Conservation (phyloP, 2,888 invertebrate genomes). For the Aleiodes alternator region DNA sequence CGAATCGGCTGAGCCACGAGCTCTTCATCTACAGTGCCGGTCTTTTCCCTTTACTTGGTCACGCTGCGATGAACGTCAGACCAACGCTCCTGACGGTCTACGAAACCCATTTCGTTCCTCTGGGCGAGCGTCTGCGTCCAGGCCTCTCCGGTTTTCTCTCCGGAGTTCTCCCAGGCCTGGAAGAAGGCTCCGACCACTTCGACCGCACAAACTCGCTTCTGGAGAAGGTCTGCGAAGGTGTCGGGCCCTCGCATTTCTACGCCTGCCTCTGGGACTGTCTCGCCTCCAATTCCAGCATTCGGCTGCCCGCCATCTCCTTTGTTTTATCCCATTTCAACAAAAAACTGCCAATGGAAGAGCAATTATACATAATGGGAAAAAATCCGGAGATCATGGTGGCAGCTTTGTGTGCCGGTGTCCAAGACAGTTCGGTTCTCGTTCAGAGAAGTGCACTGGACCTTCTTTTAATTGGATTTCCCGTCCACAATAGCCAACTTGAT, state of each 20-base stretch:
- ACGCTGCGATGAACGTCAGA: conserved; percentile 93
- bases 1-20: conserved; percentile 86
- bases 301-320: conserved; percentile 89
- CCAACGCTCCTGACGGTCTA: conserved; percentile 88
- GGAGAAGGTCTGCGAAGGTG: conserved; percentile 85
- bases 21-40: conserved; percentile 89
- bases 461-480: conserved; percentile 87
- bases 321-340: conserved; percentile 88
- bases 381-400: conserved; percentile 89
- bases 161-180: conserved; percentile 91
- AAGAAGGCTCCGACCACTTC: conserved; percentile 89
- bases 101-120: conserved; percentile 91
- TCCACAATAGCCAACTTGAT: conserved; percentile 85
- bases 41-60: conserved; percentile 91
- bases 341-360: conserved; percentile 87
- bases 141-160: conserved; percentile 92
- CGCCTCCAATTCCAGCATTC: conserved; percentile 86
- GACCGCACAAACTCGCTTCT: conserved; percentile 82
- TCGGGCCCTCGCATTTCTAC: conserved; percentile 88
- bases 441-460: conserved; percentile 91
- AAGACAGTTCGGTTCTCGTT: conserved; percentile 88
- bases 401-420: conserved; percentile 86
- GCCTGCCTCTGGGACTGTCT: conserved; percentile 93
- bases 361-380: conserved; percentile 88
- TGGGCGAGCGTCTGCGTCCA: conserved; percentile 85